Evolutionary conservation across 2,113 vertebrate genomes (phyloP).

Genomic region (Vanacampus margaritifer): DNA sequence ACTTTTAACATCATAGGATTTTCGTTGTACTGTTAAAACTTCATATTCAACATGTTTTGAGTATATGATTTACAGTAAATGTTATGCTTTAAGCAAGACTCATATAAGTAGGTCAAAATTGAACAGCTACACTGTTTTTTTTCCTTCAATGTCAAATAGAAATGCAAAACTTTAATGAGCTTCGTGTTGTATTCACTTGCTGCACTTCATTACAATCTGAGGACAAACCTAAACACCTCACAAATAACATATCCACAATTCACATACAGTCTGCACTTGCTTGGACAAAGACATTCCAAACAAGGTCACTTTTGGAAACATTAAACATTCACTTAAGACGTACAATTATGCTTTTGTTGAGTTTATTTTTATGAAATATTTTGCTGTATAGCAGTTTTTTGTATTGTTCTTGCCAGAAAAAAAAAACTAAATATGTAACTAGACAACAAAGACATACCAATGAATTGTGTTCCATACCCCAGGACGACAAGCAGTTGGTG

Average conservation of each 20-base stretch:
- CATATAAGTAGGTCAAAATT: background rate
- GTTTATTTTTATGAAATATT: too few relatives aligned
- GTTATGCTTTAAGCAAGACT: background rate
- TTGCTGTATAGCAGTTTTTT: too few relatives aligned
- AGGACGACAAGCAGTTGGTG: too few relatives aligned
- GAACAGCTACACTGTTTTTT: background rate
- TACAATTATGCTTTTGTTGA: too few relatives aligned
- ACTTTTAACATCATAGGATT: background rate
- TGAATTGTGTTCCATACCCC: too few relatives aligned
- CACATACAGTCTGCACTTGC: background rate
- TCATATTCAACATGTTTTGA: background rate
- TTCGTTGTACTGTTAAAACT: background rate
- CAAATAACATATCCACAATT: too few relatives aligned
- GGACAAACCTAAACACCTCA: background rate
- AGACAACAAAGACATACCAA: too few relatives aligned
- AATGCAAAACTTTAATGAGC: background rate
- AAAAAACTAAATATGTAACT: too few relatives aligned
- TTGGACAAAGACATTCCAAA: too few relatives aligned
- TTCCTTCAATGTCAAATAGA: background rate
- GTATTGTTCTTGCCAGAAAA: too few relatives aligned
- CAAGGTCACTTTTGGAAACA: too few relatives aligned
- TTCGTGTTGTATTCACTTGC: background rate
- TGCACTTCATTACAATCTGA: background rate
- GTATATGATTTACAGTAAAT: background rate
- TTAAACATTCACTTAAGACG: too few relatives aligned